Evolutionary conservation across 2,797 vertebrate species (phyloP).

Genomic region (Neosilurus mollespiculum): DNA sequence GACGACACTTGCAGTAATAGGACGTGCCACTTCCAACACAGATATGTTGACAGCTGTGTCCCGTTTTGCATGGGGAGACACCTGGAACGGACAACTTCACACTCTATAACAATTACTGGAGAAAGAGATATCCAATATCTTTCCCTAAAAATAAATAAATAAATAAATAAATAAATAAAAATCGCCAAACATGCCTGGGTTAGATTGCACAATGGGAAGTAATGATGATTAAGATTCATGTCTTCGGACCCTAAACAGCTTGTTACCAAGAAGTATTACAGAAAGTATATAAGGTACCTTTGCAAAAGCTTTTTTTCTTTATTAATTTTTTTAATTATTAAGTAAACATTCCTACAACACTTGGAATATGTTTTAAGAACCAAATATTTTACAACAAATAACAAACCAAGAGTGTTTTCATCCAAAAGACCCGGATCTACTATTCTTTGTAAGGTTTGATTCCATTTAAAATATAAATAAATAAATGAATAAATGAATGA

Average conservation of each 20-base stretch:
- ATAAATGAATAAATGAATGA: too few relatives aligned
- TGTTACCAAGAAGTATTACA: not conserved
- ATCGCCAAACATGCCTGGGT: not conserved
- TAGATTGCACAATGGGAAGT: not conserved
- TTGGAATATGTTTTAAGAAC: not conserved
- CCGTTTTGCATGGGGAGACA: conserved; percentile 62
- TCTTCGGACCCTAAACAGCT: not conserved
- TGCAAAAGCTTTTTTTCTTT: not conserved
- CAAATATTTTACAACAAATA: not conserved
- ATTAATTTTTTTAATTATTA: too few relatives aligned
- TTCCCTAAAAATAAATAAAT: not conserved
- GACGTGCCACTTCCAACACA: conserved; percentile 62
- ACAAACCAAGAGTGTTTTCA: too few relatives aligned
- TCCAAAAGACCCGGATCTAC: not conserved
- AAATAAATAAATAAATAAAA: not conserved
- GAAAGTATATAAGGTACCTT: not conserved
- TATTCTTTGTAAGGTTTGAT: not conserved
- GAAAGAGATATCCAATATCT: not conserved
- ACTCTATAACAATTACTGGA: not conserved
- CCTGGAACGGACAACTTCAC: conserved; percentile 52
- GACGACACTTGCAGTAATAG: conserved; percentile 69
- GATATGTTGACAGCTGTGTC: conserved; percentile 72
- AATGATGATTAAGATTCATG: too few relatives aligned
- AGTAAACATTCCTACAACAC: not conserved
- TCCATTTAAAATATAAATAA: too few relatives aligned